phyloP scores from a whole-genome alignment of 2,797 vertebrate genomes.

The Eospalax fontanierii region DNA sequence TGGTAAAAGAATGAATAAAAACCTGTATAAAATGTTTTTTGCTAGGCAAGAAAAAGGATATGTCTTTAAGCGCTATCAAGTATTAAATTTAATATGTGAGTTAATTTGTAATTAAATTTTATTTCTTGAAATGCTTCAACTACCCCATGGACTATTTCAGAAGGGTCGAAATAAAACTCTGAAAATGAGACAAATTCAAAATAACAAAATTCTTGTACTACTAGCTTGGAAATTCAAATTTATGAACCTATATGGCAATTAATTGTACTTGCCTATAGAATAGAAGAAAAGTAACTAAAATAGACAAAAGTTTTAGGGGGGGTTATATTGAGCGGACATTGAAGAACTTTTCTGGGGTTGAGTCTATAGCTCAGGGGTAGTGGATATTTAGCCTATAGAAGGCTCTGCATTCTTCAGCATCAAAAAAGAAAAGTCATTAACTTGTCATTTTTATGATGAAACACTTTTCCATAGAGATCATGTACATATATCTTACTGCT shows the following conservation, averaged over 20 bases:
- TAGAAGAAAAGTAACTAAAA: conserved; percentile 31
- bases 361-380: background rate
- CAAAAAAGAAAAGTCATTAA: too few relatives aligned
- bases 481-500: background rate
- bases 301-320: background rate
- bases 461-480: background rate
- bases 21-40: background rate
- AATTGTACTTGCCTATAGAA: background rate
- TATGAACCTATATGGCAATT: conserved; percentile 6
- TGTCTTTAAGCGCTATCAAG: background rate
- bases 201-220: background rate
- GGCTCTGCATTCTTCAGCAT: background rate
- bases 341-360: background rate
- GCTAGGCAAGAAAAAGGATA: background rate
- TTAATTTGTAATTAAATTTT: conserved; percentile 57
- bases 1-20: background rate
- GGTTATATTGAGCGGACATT: background rate
- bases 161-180: conserved; percentile 35
- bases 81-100: background rate
- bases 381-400: background rate
- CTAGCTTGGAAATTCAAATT: background rate
- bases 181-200: conserved; percentile 34
- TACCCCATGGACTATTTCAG: background rate
- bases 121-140: conserved; percentile 42
- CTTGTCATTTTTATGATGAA: conserved; percentile 1